Base-by-base conservation (phyloP, 2,888 invertebrate genomes). In the Liopterus haemorrhoidalis region DNA sequence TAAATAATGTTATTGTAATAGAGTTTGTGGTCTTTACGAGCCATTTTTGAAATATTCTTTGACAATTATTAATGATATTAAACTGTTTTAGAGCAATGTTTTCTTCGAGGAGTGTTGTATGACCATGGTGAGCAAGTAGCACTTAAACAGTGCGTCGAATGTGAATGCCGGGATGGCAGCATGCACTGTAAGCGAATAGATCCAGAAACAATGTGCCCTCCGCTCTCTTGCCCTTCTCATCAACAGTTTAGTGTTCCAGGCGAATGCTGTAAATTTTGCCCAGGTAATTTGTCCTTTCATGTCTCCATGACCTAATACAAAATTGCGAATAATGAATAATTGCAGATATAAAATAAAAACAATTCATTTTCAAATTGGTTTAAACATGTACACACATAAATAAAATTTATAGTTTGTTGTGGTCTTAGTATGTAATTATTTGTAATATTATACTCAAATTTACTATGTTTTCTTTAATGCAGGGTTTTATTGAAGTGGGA, bases 221-320 rank as follows among this genome's bases (percentile, higher is more conserved):
- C 76, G 57, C 74, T 90, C 56, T 77, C 81, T 41, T 91, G 91
- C 70, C 82, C 85, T 52, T 72, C 75, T 38, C 75, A 78, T 51
- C 79, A 86, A 63, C 86, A 87, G 70, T 82, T 90, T 66, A 80
- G 80, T 57, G 84, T 87, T 49, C 82, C 85, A 37, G 89, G 85
- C 48, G 85, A 88, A 67, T 92, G 91, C 72, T 92, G 92, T 75
- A 86, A 86, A 67, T 85, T 87, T 65, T 92, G 92, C 68, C 85
- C 84, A 71, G 90, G 90, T 87, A 68, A 53, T 41, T 28, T 4
- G 12, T 39, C 12, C 15, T 27, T 39, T 25, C 22, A 21, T 22
- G 28, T 24, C 18, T 9, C 11, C 16, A 25, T 30, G 11, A 16
- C n/a, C 14, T 11, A 12, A 32, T 32, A 6, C 18, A 39, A 40